These are phyloP conservation scores for Eudemis profundana DNA, from an alignment of 2,888 invertebrate species.

Conservation along the genomic window DNA sequence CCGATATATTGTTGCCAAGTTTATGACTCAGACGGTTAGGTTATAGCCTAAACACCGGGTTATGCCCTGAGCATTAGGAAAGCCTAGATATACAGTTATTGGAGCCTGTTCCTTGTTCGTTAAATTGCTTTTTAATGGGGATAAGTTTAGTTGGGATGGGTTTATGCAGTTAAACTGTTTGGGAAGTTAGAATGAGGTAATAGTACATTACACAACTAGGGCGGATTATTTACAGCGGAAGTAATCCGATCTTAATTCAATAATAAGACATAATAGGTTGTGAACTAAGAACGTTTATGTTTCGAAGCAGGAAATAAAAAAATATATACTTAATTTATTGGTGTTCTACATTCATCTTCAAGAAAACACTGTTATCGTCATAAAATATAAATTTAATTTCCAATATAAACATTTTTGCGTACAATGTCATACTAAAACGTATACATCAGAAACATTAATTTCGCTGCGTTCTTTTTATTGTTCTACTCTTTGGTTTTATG, in stretches of 20 bases:
- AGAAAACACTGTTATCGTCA: slow-evolving; percentile 33
- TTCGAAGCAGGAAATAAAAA: background rate
- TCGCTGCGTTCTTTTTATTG: background rate
- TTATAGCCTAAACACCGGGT: slow-evolving; percentile 24
- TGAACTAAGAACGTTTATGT: too few relatives aligned
- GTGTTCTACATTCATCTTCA: background rate
- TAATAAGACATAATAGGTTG: too few relatives aligned
- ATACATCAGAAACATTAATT: slow-evolving; percentile 61
- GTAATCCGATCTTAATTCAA: too few relatives aligned
- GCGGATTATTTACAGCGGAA: too few relatives aligned
- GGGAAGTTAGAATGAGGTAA: background rate
- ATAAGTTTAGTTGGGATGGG: slow-evolving; percentile 20
- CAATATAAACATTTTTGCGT: slow-evolving; percentile 39
- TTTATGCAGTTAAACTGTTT: background rate
- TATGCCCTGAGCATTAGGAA: too few relatives aligned
- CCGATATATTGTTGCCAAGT: slow-evolving; percentile 40
- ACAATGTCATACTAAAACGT: slow-evolving; percentile 80
- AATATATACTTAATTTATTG: background rate
- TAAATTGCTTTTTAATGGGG: slow-evolving; percentile 40
- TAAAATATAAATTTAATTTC: slow-evolving; percentile 51
- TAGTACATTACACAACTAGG: too few relatives aligned
- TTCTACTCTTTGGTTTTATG: slow-evolving; percentile 43
- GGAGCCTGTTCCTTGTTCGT: slow-evolving; percentile 19
- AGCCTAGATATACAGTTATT: slow-evolving; percentile 24
- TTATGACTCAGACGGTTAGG: slow-evolving; percentile 36